These are phyloP conservation scores for Scomber colias DNA, from an alignment of 2,113 vertebrate genomes.

Conservation along the genomic window DNA sequence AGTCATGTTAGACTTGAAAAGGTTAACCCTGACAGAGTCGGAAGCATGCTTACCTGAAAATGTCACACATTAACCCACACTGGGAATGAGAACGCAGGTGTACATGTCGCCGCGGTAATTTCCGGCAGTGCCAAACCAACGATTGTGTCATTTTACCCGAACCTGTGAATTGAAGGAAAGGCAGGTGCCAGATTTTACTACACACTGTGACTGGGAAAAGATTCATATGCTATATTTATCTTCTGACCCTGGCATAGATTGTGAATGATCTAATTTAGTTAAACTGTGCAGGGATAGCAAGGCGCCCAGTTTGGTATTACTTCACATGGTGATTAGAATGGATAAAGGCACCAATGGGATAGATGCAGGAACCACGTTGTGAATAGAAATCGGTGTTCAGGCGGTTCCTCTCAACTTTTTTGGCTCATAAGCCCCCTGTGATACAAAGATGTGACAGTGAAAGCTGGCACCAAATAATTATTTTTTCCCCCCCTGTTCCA, in stretches of 20 bases:
- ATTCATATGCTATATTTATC: constrained; percentile 48
- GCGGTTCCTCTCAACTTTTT: not conserved
- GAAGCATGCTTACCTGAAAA: not conserved
- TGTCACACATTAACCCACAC: not conserved
- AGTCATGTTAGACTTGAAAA: not conserved
- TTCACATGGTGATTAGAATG: constrained; percentile 7
- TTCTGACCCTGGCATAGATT: constrained; percentile 19
- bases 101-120: not conserved
- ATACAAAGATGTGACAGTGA: not conserved
- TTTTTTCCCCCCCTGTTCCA: not conserved
- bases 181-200: constrained; percentile 41
- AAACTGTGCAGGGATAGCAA: not conserved
- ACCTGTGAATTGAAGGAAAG: constrained; percentile 27
- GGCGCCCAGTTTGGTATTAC: constrained; percentile 4
- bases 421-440: not conserved
- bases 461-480: not conserved
- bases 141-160: not conserved
- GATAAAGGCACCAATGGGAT: not conserved
- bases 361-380: not conserved
- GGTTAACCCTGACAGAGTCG: not conserved
- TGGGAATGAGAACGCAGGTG: constrained; percentile 29
- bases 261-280: constrained; percentile 54
- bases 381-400: constrained; percentile 7
- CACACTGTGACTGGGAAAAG: constrained; percentile 30
- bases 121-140: not conserved